Base-by-base conservation (phyloP, 2,888 invertebrate species). In the Drosophila testacea region DNA sequence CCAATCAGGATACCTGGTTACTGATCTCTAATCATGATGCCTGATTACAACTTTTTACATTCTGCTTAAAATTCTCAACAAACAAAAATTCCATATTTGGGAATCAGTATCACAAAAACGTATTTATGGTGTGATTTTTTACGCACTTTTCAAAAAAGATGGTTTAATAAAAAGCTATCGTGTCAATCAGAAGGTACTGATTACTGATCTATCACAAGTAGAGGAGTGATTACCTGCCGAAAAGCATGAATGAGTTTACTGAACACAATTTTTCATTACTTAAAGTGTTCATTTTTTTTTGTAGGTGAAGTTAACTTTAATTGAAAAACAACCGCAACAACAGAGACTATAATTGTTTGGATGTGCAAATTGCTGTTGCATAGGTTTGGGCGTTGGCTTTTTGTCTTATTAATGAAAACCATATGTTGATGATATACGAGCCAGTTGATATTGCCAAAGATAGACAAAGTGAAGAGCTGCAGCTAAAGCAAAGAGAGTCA, bases 201-300 rank as follows among this genome's bases (percentile, higher is more conserved):
- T 22, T 22, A 22, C 22, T 22, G 22, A 22, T 22, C 22, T 22
- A 22, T 22, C 22, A 3, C 22, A 22, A 22, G 3, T 22, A 22
- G 3, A 3, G 22, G 3, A 22, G 22, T 3, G 22, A 2, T 22
- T 22, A 22, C 22, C 22, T 2, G 22, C 3, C 3, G 22, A 22
- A 22, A 3, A 22, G 22, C 22, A 22, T 22, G 22, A 22, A 88
- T 88, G 69, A 69, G 68, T 41, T 52, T 55, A 39, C 11, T 13
- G 28, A 65, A 69, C 79, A 66, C 59, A 61, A 62, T 73, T 79
- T 68, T 70, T 50, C 59, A 73, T 34, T 52, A 39, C 1, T 39
- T 51, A 27, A 32, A n/a, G 30, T 44, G 28, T 27, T 3, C 22
- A n/a, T n/a, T 3, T n/a, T 46, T 55, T 51, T 60, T 62, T 39